Percentiles rank a stretch among this genome's conserved stretches.
Conservation (phyloP, 2,113 vertebrate species). For the Mandrillus leucophaeus region DNA sequence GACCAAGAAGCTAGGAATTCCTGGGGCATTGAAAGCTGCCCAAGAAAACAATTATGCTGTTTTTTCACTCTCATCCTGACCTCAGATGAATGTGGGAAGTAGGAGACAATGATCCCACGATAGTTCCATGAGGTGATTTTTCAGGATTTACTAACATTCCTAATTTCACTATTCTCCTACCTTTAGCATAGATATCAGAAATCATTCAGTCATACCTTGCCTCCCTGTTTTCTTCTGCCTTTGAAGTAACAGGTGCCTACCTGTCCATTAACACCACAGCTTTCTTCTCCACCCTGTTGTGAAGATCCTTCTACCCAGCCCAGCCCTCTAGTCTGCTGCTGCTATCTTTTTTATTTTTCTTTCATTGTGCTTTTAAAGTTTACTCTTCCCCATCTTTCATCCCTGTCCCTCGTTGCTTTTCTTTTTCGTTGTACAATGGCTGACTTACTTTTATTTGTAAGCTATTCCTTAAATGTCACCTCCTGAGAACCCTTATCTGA, state of each 20-base stretch:
- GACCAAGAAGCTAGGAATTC: background rate
- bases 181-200: background rate
- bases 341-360: background rate
- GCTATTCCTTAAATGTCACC: background rate
- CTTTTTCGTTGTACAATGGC: background rate
- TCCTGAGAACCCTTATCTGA: background rate
- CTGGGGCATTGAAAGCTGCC: background rate
- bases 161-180: background rate
- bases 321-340: background rate
- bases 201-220: background rate
- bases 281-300: background rate
- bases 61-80: background rate
- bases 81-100: background rate
- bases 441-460: background rate
- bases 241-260: background rate
- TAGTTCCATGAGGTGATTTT: background rate
- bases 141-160: background rate
- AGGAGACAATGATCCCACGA: background rate
- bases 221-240: background rate
- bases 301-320: background rate
- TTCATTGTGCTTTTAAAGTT: background rate
- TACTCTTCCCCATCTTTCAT: background rate
- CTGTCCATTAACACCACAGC: no score
- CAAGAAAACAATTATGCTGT: background rate
- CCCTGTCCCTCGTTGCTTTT: background rate